Evolutionary conservation across 2,888 invertebrate genomes (phyloP), one percentile per base, ranked within the genome.

Genomic region (Oasisia sp.): DNA sequence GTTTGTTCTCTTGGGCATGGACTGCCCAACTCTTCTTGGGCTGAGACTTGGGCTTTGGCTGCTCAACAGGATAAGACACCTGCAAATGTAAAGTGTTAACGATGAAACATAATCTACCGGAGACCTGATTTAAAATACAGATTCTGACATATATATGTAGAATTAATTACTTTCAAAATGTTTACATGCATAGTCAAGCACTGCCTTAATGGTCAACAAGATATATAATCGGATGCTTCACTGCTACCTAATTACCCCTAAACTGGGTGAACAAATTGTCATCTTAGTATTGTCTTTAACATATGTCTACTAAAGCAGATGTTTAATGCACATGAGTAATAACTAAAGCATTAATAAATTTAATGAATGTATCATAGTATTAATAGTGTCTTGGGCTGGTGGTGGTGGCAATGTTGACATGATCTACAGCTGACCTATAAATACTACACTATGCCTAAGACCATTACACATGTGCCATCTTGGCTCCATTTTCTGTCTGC

Each of bases 1-100:
- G 74, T 74, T 27, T n/a, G 74, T 74, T 74, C 74, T 74, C 74
- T 74, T 74, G 74, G 74, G 74, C 74, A 74, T 74, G 74, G n/a
- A n/a, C 27, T 27, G 74, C 74, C 74, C 74, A 74, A 74, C 74
- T 74, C n/a, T 74, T 74, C 27, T 74, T 74, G 27, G 74, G n/a
- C 74, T 74, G 74, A 27, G 74, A 19, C 27, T 74, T 74, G 74
- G 74, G 74, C 74, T 74, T 74, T 1, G 74, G 27, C 74, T 74
- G 74, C 74, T 74, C 74, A 3, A 56, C 56, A 56, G 56, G 14
- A 56, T 74, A 74, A 27, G 74, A 74, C 74, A 74, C 19, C 74
- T 74, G 74, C 74, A 74, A 74, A 74, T 27, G 7, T 74, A 74
- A 74, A 74, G n/a, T 74, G 27, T 27, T 74, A 74, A 74, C 27